A percentile compares a stretch with the other conserved stretches of the same genome.
Conservation (phyloP, 2,797 vertebrate genomes). For the Anguilla marmorata region DNA sequence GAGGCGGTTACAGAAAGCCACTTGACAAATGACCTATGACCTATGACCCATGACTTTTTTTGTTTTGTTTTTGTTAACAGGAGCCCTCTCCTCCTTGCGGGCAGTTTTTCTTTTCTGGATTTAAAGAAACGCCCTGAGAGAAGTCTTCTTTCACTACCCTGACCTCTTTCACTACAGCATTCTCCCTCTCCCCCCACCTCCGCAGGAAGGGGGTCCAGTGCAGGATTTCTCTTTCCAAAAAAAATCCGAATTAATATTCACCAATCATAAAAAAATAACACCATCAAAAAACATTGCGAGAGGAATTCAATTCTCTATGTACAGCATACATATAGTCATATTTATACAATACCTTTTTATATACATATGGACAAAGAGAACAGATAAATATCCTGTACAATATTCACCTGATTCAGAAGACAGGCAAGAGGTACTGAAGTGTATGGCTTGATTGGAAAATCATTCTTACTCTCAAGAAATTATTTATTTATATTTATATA, state of each 20-base stretch:
- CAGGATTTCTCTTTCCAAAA: slow-evolving; percentile 70
- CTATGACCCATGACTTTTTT: neutral
- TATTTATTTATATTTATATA: slow-evolving; percentile 73
- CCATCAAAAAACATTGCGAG: slow-evolving; percentile 75
- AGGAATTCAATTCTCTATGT: slow-evolving; percentile 71
- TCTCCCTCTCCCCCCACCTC: slow-evolving; percentile 57
- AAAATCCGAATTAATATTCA: slow-evolving; percentile 61
- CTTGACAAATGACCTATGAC: slow-evolving; percentile 54
- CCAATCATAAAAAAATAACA: slow-evolving; percentile 83
- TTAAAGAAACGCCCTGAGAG: slow-evolving; percentile 26
- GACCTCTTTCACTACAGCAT: slow-evolving; percentile 46
- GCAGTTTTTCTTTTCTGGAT: slow-evolving; percentile 16
- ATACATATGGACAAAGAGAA: slow-evolving; percentile 76
- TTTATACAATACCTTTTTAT: slow-evolving; percentile 81
- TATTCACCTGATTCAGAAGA: slow-evolving; percentile 78
- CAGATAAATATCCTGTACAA: slow-evolving; percentile 72
- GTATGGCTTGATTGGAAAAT: slow-evolving; percentile 81
- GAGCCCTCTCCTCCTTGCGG: slow-evolving; percentile 57
- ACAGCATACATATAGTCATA: slow-evolving; percentile 71
- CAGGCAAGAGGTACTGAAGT: slow-evolving; percentile 83
- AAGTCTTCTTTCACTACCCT: neutral
- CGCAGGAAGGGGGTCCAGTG: slow-evolving; percentile 76
- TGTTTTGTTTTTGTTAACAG: slow-evolving; percentile 54
- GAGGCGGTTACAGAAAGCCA: slow-evolving; percentile 66
- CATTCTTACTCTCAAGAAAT: slow-evolving; percentile 49